Conservation (phyloP, 1,140 invertebrate genomes). For the Carposina sasakii region DNA sequence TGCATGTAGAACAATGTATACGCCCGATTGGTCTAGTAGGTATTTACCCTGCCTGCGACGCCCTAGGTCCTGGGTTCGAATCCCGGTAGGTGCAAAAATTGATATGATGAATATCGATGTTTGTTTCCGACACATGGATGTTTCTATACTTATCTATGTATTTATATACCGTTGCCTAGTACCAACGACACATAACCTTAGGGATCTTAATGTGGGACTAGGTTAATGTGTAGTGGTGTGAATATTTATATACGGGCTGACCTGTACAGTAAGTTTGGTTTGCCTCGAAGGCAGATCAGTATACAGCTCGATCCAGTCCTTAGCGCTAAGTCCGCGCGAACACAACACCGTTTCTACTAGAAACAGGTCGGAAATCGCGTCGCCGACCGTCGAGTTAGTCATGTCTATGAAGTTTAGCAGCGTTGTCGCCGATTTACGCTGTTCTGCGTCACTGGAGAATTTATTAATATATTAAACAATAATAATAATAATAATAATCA, state of each 20-base stretch:
- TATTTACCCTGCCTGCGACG: too few relatives aligned
- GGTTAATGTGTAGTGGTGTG: background rate
- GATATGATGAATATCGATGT: too few relatives aligned
- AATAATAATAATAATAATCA: constrained; percentile 2
- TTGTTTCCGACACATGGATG: too few relatives aligned
- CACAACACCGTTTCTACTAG: constrained; percentile 93
- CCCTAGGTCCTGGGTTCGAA: too few relatives aligned
- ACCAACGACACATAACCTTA: too few relatives aligned
- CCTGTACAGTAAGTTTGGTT: constrained; percentile 88
- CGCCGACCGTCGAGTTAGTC: constrained; percentile 97
- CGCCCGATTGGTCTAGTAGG: too few relatives aligned
- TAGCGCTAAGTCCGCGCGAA: constrained; percentile 83
- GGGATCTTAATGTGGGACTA: too few relatives aligned
- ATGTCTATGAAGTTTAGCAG: constrained; percentile 84
- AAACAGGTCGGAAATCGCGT: constrained; percentile 96
- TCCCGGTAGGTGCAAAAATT: too few relatives aligned
- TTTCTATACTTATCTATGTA: too few relatives aligned
- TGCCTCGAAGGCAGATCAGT: constrained; percentile 90
- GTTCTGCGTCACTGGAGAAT: constrained; percentile 40
- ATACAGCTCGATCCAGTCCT: constrained; percentile 88
- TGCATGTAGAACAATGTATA: too few relatives aligned
- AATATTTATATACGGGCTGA: constrained; percentile 25
- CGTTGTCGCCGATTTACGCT: constrained; percentile 73
- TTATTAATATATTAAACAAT: constrained; percentile 4
- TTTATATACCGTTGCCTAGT: too few relatives aligned